Evolutionary conservation across 2,797 vertebrate species (phyloP), one percentile per base, ranked within the genome.

Genomic region (Pipistrellus pygmaeus): DNA sequence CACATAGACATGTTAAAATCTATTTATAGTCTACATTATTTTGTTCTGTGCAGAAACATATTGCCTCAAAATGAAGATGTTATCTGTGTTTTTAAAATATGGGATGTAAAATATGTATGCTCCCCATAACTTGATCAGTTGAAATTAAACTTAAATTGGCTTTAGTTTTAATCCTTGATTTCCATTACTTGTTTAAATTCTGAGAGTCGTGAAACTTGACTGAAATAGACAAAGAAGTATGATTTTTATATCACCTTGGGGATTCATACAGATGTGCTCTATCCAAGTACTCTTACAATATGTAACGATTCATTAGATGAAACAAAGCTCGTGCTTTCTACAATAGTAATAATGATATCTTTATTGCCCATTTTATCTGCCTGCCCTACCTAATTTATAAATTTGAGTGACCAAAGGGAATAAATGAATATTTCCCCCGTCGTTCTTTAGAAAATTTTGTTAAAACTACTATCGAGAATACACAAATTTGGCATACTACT

Each of bases 131-230:
- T 85, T 53, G 86, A 89, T 57, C 35, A 68, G 8, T 94, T 91
- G 88, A 86, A 80, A 82, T 97, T 93, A 81, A 76, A 81, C 62
- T 94, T 10, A 66, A 76, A 60, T 81, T 95, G 51, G 32, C n/a
- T 88, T 93, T 73, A 76, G 38, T 97, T 98, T 93, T 90, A 94
- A 35, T 95, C 93, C 55, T 91, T 93, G 9, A 69, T 90, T 92
- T 94, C 64, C n/a, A 84, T 80, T 68, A 78, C 4, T 96, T 94
- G 46, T 35, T 69, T 78, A 90, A 97, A 94, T 95, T 71, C 69
- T 97, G 80, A 91, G 91, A 93, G 72, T 68, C n/a, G 64, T 69
- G 51, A 77, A 62, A 30, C 8, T 85, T 83, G 32, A 66, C 48
- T 91, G 27, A 91, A 69, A 93, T 75, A 80, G 46, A 68, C 12